These are phyloP conservation scores for Trachythela sp. DNA, from an alignment of 64 coral and sea anemone species.

Conservation along the genomic window DNA sequence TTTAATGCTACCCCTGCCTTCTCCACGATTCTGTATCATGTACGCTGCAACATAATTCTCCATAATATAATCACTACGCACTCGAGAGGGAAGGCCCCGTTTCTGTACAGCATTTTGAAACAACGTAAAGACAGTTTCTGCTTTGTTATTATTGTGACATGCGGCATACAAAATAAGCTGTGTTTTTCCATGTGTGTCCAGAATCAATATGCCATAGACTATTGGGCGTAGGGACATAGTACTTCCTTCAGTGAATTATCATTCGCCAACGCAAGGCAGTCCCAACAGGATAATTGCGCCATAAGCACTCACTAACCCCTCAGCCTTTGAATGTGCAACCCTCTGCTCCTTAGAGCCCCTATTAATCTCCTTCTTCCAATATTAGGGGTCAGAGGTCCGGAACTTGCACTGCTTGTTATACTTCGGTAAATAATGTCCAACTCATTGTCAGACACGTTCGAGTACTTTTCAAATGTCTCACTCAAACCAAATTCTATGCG, in stretches of 20 bases:
- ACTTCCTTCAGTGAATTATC: slow-evolving; percentile 61
- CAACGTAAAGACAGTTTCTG: slow-evolving; percentile 58
- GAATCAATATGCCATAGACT: slow-evolving; percentile 83
- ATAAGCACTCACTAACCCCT: slow-evolving; percentile 64
- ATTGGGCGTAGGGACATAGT: slow-evolving; percentile 68
- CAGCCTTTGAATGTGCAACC: slow-evolving; percentile 56
- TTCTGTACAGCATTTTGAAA: slow-evolving; percentile 60
- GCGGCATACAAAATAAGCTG: slow-evolving; percentile 3
- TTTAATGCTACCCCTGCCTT: slow-evolving; percentile 57
- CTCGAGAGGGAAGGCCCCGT: slow-evolving; percentile 56
- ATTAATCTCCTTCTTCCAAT: slow-evolving; percentile 59
- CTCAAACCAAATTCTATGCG: slow-evolving; percentile 48
- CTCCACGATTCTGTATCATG: slow-evolving; percentile 55
- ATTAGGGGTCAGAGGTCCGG: slow-evolving; percentile 55
- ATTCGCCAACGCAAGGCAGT: slow-evolving; percentile 66
- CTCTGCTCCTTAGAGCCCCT: slow-evolving; percentile 58
- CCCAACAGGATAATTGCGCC: slow-evolving; percentile 50
- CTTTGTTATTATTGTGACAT: slow-evolving; percentile 53
- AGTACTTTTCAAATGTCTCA: slow-evolving; percentile 35
- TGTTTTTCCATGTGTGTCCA: slow-evolving; percentile 30
- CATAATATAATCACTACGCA: slow-evolving; percentile 61
- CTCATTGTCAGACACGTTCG: slow-evolving; percentile 56
- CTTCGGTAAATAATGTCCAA: slow-evolving; percentile 49
- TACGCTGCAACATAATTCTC: slow-evolving; percentile 56
- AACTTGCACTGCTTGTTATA: slow-evolving; percentile 19